A percentile compares a stretch with the other conserved stretches of the same genome.
These are phyloP conservation scores for Patella depressa DNA, from an alignment of 2,888 invertebrate genomes.

Conservation along the genomic window DNA sequence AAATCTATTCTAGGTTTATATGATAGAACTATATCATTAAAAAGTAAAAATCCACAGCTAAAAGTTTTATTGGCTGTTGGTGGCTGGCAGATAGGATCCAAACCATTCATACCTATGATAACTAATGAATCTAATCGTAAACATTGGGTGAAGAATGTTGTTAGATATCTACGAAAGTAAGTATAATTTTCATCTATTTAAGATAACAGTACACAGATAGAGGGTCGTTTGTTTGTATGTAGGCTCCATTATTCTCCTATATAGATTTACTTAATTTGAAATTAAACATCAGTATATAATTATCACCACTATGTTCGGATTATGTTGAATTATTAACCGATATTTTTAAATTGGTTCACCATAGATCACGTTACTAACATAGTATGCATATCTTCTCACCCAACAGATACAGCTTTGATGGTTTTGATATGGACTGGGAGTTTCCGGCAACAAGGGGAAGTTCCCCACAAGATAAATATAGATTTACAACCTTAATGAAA, in stretches of 20 bases:
- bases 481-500: slow-evolving; percentile 53
- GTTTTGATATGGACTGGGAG: slow-evolving; percentile 93
- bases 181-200: slow-evolving; percentile 17
- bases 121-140: slow-evolving; percentile 44
- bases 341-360: no score
- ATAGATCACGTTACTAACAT: no score
- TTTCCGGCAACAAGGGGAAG: slow-evolving; percentile 77
- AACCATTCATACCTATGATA: slow-evolving; percentile 61
- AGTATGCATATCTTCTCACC: no score
- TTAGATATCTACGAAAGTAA: slow-evolving; percentile 44
- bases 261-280: no score
- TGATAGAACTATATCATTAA: slow-evolving; percentile 79
- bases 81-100: slow-evolving; percentile 61
- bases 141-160: slow-evolving; percentile 45
- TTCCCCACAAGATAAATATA: slow-evolving; percentile 55
- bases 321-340: no score
- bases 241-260: no score
- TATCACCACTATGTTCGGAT: no score
- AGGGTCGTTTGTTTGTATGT: no score
- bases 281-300: no score
- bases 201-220: no score
- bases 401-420: slow-evolving; percentile 78
- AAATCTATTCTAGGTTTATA: slow-evolving; percentile 72
- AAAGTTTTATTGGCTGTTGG: slow-evolving; percentile 61
- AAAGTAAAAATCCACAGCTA: slow-evolving; percentile 47